Base-by-base conservation (phyloP, 1,140 invertebrate genomes). In the Drosophila funebris region DNA sequence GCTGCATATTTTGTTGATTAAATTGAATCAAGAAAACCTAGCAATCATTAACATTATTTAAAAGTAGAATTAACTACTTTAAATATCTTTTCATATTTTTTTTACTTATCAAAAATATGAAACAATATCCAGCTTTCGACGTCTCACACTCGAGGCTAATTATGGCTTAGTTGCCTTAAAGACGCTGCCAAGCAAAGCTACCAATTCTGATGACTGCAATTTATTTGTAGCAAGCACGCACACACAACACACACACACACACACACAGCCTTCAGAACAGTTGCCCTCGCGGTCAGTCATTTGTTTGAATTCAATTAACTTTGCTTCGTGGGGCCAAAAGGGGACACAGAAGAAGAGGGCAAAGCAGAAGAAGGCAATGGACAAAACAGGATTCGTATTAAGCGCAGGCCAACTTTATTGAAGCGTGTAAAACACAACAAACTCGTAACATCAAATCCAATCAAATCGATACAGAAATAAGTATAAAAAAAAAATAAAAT, bases 391-490 rank as follows among this genome's bases (percentile, higher is more conserved):
- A 60, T 31, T 33, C 43, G 56, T 33, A 60, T 68, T 68, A 48
- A 39, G 64, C 27, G n/a, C 53, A 27, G 37, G 56, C 46, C 66
- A 52, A 74, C 75, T 73, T 76, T 83, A 87, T 88, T 73, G 72
- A 64, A 83, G 78, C 83, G 68, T 83, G 77, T 82, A 60, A 78
- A 83, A 83, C 68, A 75, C 75, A 80, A 70, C 83, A 88, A 87
- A 83, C 48, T 73, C 60, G 48, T 60, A 33, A 70, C 64, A 83
- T 75, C 63, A 78, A 82, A 83, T 83, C 83, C 78, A 88, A 87
- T 87, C 83, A 87, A 87, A 87, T 87, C 83, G 83, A 87, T 87
- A 87, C 83, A 87, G 72, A 60, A 82, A 70, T 54, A 56, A 73
- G 50, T 69, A 73, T 29, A 53, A 39, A 64, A 39, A 46, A 3